phyloP scores from a whole-genome alignment of 2,888 invertebrate species.

The Drosophila paracracens region DNA sequence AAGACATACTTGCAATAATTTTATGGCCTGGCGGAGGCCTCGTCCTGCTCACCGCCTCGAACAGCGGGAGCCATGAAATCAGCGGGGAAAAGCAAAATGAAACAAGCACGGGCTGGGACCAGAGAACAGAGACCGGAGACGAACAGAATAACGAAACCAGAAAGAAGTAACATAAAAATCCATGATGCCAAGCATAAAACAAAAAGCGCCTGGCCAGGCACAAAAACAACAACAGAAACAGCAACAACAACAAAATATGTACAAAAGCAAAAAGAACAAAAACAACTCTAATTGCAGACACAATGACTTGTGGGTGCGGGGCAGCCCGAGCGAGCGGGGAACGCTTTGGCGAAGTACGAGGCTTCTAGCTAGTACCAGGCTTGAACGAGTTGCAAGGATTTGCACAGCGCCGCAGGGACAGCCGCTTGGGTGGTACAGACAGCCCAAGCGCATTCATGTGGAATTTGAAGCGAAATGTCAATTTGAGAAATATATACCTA shows the following conservation, averaged over 20 bases:
- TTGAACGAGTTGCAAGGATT: slow-evolving; percentile 78
- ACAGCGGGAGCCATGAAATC: slow-evolving; percentile 67
- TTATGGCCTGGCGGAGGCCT: slow-evolving; percentile 72
- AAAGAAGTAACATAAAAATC: slow-evolving; percentile 78
- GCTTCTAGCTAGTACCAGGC: slow-evolving; percentile 49
- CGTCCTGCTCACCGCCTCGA: slow-evolving; percentile 26
- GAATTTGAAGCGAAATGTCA: slow-evolving; percentile 79
- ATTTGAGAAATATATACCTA: slow-evolving; percentile 68
- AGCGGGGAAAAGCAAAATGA: slow-evolving; percentile 64
- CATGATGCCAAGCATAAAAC: slow-evolving; percentile 77
- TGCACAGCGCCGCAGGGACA: slow-evolving; percentile 73
- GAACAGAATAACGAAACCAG: slow-evolving; percentile 62
- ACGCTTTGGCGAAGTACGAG: slow-evolving; percentile 32
- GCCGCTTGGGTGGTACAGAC: slow-evolving; percentile 65
- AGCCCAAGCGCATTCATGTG: slow-evolving; percentile 75
- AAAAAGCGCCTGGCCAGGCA: slow-evolving; percentile 74
- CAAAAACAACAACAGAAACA: slow-evolving; percentile 58
- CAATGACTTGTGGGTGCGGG: slow-evolving; percentile 64
- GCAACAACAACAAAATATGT: slow-evolving; percentile 35
- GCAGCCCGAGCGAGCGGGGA: slow-evolving; percentile 16
- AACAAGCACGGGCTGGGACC: slow-evolving; percentile 33
- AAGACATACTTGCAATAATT: slow-evolving; percentile 79
- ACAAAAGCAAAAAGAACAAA: slow-evolving; percentile 72
- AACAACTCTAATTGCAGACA: slow-evolving; percentile 80
- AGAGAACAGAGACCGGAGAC: slow-evolving; percentile 33